phyloP scores from a whole-genome alignment of 1,140 invertebrate species.

The Drosophila subpulchrella region DNA sequence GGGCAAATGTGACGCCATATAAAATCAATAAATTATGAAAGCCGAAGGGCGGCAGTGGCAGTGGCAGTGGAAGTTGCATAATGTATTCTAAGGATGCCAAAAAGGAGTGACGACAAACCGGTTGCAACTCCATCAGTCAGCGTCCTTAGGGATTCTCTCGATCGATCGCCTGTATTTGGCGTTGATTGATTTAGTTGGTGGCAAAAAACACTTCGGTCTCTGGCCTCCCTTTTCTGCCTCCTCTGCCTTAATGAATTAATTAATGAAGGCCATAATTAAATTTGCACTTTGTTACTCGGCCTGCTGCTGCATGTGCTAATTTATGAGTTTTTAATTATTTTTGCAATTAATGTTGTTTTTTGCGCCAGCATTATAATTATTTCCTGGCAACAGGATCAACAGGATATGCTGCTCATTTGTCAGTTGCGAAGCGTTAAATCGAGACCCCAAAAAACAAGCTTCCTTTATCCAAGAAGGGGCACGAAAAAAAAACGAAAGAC shows the following conservation, averaged over 20 bases:
- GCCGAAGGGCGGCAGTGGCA: constrained; percentile 26
- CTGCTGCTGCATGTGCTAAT: constrained; percentile 49
- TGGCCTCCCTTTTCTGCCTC: constrained; percentile 8
- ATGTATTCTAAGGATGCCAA: constrained; percentile 75
- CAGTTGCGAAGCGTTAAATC: constrained; percentile 67
- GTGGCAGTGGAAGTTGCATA: constrained; percentile 60
- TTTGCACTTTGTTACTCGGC: constrained; percentile 63
- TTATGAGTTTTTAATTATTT: constrained; percentile 83
- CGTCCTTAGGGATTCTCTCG: constrained; percentile 66
- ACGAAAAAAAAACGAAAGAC: constrained; percentile 61
- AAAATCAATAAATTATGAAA: constrained; percentile 83
- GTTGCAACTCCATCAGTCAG: constrained; percentile 39
- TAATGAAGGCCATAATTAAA: constrained; percentile 76
- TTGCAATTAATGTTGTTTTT: constrained; percentile 68
- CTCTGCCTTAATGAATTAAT: constrained; percentile 73
- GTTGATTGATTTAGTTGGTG: constrained; percentile 78
- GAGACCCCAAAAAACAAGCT: constrained; percentile 43
- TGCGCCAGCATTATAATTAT: constrained; percentile 59
- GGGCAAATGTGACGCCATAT: constrained; percentile 79
- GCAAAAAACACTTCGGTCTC: constrained; percentile 26
- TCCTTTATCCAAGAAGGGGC: constrained; percentile 17
- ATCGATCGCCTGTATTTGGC: constrained; percentile 64
- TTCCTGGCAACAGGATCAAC: constrained; percentile 73
- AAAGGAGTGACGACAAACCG: constrained; percentile 55
- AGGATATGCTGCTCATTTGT: constrained; percentile 82